Evolutionary conservation across 2,888 invertebrate species (phyloP), one percentile per base, ranked within the genome.

Genomic region (Melinopterus prodromus): DNA sequence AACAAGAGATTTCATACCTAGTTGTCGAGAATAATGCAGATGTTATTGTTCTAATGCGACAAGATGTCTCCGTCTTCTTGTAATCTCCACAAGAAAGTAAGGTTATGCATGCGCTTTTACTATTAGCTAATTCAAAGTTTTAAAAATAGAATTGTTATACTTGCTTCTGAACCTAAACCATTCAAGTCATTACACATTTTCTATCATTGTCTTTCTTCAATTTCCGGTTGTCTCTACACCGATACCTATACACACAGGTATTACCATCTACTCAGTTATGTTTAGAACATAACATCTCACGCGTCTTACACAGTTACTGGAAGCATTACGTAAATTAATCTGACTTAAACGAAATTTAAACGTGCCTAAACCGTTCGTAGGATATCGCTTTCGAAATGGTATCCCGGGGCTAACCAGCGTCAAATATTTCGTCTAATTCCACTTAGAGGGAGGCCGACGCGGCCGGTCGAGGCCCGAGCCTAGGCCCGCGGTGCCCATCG

Each of bases 341-440:
- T 53, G 53, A 53, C 53, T 53, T 53, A 53, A 53, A 53, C 53
- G 53, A 53, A 53, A 53, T 53, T 9, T 53, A 53, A 53, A 53
- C 53, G 53, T 12, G 53, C 53, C 12, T 53, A 53, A 74, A n/a
- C n/a, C 37, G 37, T 74, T 74, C 35, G n/a, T 16, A 16, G 36
- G 35, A 15, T 74, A 74, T 74, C 74, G 37, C 74, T 74, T 72
- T 74, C 74, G 35, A 36, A 36, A 36, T 26, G 37, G 36, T 14
- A 72, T 12, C 36, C 15, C 72, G 53, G 53, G 53, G 53, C 53
- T 36, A 74, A 15, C 37, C 35, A 74, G 74, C 37, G 74, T 37
- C 35, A 36, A 74, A 36, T 74, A 26, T 74, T 35, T 35, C 74
- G 74, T 36, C 37, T 36, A 74, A 74, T 74, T 74, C 74, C 74